phyloP scores from a whole-genome alignment of 2,797 vertebrate species.

The Pyrrhura leucotis region DNA sequence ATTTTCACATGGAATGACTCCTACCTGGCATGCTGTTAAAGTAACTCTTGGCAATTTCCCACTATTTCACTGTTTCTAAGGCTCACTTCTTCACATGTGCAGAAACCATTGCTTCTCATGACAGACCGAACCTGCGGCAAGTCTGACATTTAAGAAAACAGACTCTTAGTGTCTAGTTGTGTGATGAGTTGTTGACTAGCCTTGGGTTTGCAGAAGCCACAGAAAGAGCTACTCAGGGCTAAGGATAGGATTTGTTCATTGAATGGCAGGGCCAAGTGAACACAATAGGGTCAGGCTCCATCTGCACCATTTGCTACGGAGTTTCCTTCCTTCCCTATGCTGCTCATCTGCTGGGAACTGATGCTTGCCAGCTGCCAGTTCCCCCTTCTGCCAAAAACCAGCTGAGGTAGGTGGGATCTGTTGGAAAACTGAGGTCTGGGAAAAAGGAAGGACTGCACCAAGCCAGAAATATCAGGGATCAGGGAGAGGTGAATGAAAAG shows the following conservation, averaged over 20 bases:
- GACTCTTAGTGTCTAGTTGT: not conserved
- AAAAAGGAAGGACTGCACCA: not conserved
- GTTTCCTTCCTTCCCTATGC: slow-evolving; percentile 57
- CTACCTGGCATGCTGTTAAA: not conserved
- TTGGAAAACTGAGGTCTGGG: slow-evolving; percentile 22
- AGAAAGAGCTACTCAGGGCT: not conserved
- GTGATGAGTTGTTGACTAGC: not conserved
- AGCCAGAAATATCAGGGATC: slow-evolving; percentile 31
- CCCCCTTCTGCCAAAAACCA: not conserved
- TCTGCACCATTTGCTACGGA: slow-evolving; percentile 34
- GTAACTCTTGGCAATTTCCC: not conserved
- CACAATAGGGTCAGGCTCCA: slow-evolving; percentile 57
- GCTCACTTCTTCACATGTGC: not conserved
- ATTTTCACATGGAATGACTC: not conserved
- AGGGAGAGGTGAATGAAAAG: slow-evolving; percentile 34
- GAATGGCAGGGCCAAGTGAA: slow-evolving; percentile 24
- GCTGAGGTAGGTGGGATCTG: not conserved
- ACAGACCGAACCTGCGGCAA: not conserved
- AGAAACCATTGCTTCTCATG: not conserved
- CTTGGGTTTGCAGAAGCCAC: not conserved
- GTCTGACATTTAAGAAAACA: not conserved
- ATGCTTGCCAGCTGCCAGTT: slow-evolving; percentile 44
- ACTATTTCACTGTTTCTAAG: not conserved
- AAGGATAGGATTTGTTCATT: not conserved
- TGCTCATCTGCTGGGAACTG: slow-evolving; percentile 16